phyloP scores from a whole-genome alignment of 2,113 vertebrate genomes.

The Pygathrix nemaeus region DNA sequence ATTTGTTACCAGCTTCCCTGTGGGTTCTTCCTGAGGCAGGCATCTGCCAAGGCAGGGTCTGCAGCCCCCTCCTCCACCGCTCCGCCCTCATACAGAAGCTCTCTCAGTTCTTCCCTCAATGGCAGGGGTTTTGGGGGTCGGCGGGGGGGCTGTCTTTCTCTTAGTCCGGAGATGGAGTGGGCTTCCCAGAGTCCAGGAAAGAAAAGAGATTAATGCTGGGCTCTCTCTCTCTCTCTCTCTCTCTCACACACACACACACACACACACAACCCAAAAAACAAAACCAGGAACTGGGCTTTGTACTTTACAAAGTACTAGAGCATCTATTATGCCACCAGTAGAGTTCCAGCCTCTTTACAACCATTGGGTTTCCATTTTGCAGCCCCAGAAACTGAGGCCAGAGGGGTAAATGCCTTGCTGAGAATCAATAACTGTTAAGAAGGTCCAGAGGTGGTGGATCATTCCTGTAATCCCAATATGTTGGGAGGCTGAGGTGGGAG shows the following conservation, averaged over 20 bases:
- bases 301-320: accelerated
- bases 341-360: not conserved
- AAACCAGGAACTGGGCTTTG: not conserved
- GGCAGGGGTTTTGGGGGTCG: no score
- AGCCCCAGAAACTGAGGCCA: not conserved
- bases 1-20: not conserved
- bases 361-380: not conserved
- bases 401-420: not conserved
- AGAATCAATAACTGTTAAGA: not conserved
- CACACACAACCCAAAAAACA: not conserved
- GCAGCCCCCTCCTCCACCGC: accelerated
- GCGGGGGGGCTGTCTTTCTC: not conserved
- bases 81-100: not conserved
- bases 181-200: not conserved
- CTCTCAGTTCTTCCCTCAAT: not conserved
- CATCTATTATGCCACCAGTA: accelerated
- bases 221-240: no score
- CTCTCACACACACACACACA: no score
- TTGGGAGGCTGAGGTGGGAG: no score
- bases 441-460: no score
- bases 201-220: no score
- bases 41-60: not conserved
- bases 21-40: not conserved
- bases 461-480: no score
- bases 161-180: not conserved